Percentiles rank a stretch among this genome's conserved stretches.
Conservation (phyloP, 2,797 vertebrate genomes). For the Xyrichtys novacula region DNA sequence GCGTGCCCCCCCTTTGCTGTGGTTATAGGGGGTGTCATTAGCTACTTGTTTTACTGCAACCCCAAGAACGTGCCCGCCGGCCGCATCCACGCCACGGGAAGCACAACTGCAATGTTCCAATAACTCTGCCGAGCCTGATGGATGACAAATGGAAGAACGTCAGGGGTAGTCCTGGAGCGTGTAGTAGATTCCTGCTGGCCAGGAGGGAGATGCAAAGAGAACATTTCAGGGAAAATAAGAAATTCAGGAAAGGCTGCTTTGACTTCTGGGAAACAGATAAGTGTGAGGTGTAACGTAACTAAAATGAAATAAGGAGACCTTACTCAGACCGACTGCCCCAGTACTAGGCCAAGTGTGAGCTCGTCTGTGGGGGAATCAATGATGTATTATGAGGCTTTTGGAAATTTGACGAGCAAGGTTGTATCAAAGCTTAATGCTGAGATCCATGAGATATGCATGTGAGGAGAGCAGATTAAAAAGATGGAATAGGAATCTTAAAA, state of each 20-base stretch:
- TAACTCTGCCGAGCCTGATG: constrained; percentile 67
- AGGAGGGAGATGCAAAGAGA: constrained; percentile 65
- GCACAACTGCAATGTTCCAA: constrained; percentile 72
- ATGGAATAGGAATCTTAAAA: neutral
- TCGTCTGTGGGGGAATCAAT: constrained; percentile 32
- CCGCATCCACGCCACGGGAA: constrained; percentile 82
- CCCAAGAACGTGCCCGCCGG: constrained; percentile 82
- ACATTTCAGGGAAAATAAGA: constrained; percentile 60
- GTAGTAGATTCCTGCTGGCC: constrained; percentile 72
- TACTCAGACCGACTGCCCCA: constrained; percentile 17
- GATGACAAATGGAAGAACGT: constrained; percentile 71
- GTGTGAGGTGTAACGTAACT: constrained; percentile 22
- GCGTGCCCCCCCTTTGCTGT: constrained; percentile 80
- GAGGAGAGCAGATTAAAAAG: neutral
- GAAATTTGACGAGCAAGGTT: constrained; percentile 21
- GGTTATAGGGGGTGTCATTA: constrained; percentile 86
- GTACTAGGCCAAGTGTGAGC: constrained; percentile 16
- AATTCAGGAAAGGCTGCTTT: constrained; percentile 55
- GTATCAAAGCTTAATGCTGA: constrained; percentile 15
- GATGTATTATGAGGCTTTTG: constrained; percentile 17
- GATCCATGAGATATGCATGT: neutral
- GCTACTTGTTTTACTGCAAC: constrained; percentile 86
- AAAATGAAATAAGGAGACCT: constrained; percentile 16
- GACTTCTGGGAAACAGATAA: constrained; percentile 62
- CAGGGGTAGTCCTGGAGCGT: constrained; percentile 51